Percentiles rank a stretch among this genome's conserved stretches.
These are phyloP conservation scores for Drosophila sturtevanti DNA, from an alignment of 1,140 invertebrate genomes.

Conservation along the genomic window DNA sequence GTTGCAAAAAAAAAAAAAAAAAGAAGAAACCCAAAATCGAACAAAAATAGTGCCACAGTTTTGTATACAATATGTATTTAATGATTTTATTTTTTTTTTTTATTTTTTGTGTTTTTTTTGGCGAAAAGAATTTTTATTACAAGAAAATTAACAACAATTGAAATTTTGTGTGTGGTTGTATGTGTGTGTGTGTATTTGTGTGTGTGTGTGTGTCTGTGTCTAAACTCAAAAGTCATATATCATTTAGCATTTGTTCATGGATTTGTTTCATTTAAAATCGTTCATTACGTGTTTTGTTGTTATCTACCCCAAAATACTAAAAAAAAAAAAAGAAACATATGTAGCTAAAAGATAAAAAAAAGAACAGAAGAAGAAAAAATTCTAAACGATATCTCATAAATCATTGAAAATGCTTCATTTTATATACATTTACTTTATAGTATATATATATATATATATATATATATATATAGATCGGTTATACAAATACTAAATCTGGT, in stretches of 20 bases:
- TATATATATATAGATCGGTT: conserved; percentile 28
- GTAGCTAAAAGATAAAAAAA: conserved; percentile 3
- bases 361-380: no score
- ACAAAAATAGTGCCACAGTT: not conserved
- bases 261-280: not conserved
- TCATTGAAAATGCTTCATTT: conserved; percentile 26
- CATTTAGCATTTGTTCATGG: conserved; percentile 19
- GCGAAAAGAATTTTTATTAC: conserved; percentile 14
- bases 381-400: not conserved
- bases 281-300: conserved; percentile 9
- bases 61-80: not conserved
- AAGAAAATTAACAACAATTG: conserved; percentile 21
- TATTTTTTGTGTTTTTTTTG: conserved; percentile 1
- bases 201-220: conserved; percentile 21
- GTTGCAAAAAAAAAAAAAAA: not conserved
- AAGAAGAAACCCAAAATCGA: not conserved
- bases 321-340: conserved; percentile 11
- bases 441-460: conserved; percentile 23
- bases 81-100: not conserved
- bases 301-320: conserved; percentile 16
- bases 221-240: conserved; percentile 3
- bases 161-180: conserved; percentile 27
- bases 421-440: not conserved
- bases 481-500: conserved; percentile 8
- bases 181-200: not conserved